Percentiles rank a stretch among this genome's conserved stretches.
These are phyloP conservation scores for Thunnus albacares DNA, from an alignment of 2,797 vertebrate species.

Conservation along the genomic window DNA sequence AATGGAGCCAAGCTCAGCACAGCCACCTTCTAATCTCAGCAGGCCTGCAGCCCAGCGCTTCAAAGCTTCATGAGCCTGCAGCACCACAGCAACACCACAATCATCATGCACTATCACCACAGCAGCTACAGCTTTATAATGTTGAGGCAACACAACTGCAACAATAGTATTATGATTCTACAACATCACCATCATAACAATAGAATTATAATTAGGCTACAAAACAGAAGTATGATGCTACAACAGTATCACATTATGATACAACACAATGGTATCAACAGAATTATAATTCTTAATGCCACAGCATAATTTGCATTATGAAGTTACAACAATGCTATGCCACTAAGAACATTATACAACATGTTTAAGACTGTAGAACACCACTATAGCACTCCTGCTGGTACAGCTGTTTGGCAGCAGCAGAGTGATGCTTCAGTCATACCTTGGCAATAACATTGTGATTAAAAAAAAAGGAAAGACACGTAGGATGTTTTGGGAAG, in stretches of 20 bases:
- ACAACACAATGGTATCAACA: too few relatives aligned
- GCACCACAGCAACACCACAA: constrained; percentile 33
- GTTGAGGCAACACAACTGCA: constrained; percentile 4
- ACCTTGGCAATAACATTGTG: too few relatives aligned
- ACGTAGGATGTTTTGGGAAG: too few relatives aligned
- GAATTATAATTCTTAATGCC: neutral
- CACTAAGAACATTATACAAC: neutral
- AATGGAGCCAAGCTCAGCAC: constrained; percentile 69
- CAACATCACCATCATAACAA: neutral
- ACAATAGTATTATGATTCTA: neutral
- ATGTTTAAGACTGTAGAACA: too few relatives aligned
- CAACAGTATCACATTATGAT: too few relatives aligned
- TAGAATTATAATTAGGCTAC: neutral
- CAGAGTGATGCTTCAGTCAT: neutral
- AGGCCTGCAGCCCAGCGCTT: constrained; percentile 69
- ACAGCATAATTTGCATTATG: neutral
- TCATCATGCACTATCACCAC: constrained; percentile 31
- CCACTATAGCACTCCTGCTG: too few relatives aligned
- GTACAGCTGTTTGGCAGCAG: neutral
- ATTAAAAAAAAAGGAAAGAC: too few relatives aligned
- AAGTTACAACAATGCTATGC: too few relatives aligned
- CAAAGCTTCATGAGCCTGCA: constrained; percentile 44
- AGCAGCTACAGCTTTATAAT: constrained; percentile 34
- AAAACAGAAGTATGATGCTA: neutral
- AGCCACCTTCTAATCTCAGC: constrained; percentile 78